Conservation (phyloP, 2,888 invertebrate species). For the Anodontia alba region DNA sequence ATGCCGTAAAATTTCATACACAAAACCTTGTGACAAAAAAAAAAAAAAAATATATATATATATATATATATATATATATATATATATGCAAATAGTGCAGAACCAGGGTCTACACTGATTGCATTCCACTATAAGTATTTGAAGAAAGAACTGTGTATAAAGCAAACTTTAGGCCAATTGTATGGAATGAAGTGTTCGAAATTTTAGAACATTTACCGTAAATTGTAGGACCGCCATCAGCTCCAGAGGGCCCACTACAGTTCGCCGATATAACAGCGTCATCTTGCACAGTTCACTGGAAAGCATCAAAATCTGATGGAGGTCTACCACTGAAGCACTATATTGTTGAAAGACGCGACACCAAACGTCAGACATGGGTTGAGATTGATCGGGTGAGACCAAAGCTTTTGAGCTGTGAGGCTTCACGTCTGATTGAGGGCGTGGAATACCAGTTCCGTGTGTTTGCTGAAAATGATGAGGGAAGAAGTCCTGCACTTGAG, state of each 20-base stretch:
- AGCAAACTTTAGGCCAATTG: no score
- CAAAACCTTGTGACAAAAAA: no score
- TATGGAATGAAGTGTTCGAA: no score
- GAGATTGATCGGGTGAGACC: slow-evolving; percentile 87
- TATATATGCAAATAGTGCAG: no score
- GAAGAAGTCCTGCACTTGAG: slow-evolving; percentile 95
- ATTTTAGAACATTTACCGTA: no score
- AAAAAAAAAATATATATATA: no score
- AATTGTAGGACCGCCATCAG: slow-evolving; percentile 79
- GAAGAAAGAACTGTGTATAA: no score
- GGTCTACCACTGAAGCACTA: slow-evolving; percentile 82
- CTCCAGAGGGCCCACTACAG: slow-evolving; percentile 86
- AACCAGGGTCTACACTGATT: no score
- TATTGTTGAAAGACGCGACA: slow-evolving; percentile 88
- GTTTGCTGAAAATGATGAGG: slow-evolving; percentile 94
- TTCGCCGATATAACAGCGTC: slow-evolving; percentile 93
- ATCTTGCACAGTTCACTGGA: slow-evolving; percentile 90
- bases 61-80: no score
- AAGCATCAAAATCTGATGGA: slow-evolving; percentile 80
- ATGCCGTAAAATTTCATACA: no score
- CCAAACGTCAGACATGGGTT: slow-evolving; percentile 91
- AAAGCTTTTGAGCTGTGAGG: slow-evolving; percentile 62
- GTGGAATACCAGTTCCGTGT: slow-evolving; percentile 96
- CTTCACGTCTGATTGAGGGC: slow-evolving; percentile 90
- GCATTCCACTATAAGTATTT: no score